Base-by-base conservation (phyloP, 2,888 invertebrate species). In the Thereva nobilitata region DNA sequence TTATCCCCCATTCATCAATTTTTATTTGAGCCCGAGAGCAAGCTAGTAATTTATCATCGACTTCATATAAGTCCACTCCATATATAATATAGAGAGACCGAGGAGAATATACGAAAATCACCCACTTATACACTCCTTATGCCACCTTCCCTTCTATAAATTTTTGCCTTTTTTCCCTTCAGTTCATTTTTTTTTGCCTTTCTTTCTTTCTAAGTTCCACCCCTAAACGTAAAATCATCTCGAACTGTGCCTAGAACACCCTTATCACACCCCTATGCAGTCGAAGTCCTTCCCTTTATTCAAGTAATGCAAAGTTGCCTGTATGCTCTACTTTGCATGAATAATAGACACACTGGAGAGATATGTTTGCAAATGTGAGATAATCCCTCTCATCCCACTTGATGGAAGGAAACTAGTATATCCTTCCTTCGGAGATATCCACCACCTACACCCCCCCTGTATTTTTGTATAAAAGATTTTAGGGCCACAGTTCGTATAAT, bases 241-340 rank as follows among this genome's bases (percentile, higher is more conserved):
- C 34, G 61, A 49, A 59, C 4, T 35, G 41, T 38, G 37, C 35
- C 41, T 41, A 40, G 23, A 12, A 50, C 37, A 37, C 41, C 23
- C 40, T 40, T 9, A n/a, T 23, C 55, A 55, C 40, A 12, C 12
- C 8, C 12, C n/a, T 44, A n/a, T n/a, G 5, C 47, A n/a, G 12
- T 6, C 47, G 0, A 42, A 41, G 40, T 47, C 12, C 34, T 3
- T 37, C 44, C 42, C 47, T 38, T 35, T 6, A 38, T 47, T 6
- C 40, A 53, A 37, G 38, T 8, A 12, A 37, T 59, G 37, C n/a
- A 54, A 61, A 61, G 61, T 54, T 61, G 54, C 61, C 61, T 45
- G 67, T 59, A 61, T 54, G 67, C 67, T 67, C 61, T 67, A 61
- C 61, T 67, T 67, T 67, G 67, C 67, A 67, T 67, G 67, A 67